Base-by-base conservation (phyloP, 2,888 invertebrate species). In the Andrena chrysosceles region DNA sequence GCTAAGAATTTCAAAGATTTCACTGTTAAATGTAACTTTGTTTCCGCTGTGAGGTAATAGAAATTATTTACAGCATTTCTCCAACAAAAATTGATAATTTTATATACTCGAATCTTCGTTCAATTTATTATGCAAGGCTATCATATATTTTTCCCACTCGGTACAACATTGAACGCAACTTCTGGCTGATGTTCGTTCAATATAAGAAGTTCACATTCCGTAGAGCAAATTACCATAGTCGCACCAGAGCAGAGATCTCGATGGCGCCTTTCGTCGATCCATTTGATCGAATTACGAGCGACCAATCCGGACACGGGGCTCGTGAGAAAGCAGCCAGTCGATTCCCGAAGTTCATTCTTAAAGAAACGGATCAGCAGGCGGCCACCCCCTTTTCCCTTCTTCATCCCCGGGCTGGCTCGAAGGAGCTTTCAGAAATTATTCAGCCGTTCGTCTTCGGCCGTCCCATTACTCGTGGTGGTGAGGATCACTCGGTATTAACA, bases 401-500 rank as follows among this genome's bases (percentile, higher is more conserved):
- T 63, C 67, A 70, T 75, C 71, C 60, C 68, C 26, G 54, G 59
- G 59, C 16, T 60, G 73, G 35, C 7, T 35, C 56, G 77, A 70
- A 42, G 73, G 42, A 70, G 77, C 81, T 87, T 87, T 87, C 78
- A 73, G 83, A 87, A 87, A 87, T 87, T 87, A 87, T 87, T 89
- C 84, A 82, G 78, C 68, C 84, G 64, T 69, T 83, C 84, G 79
- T 75, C 64, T 69, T 82, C 76, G 52, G 49, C 60, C 52, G 52
- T 23, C 67, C 63, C 75, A 49, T 73, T 70, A 76, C 75, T 74
- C 68, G 64, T 49, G 63, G 69, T 62, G 77, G 75, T 62, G 68
- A 79, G 83, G 83, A 89, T 83, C 85, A 81, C 81, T 66, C 83
- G 83, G 87, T 81, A 92, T 92, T 92, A 92, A 91, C 91, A 92